Percentiles rank a stretch among this genome's conserved stretches.
phyloP scores from a whole-genome alignment of 2,797 vertebrate genomes.

The Mionectes olivaceus region DNA sequence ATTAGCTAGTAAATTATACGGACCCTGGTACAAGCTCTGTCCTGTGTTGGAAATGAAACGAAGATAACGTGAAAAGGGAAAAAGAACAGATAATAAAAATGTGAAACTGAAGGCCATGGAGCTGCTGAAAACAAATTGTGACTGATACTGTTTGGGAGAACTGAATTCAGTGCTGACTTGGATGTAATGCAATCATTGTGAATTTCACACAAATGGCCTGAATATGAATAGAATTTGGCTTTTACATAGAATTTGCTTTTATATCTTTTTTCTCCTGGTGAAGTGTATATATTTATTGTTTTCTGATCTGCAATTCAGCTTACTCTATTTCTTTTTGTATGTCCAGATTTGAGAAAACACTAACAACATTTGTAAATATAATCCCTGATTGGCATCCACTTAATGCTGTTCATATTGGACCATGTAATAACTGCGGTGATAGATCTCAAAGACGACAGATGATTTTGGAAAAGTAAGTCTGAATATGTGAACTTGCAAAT shows the following conservation, averaged over 20 bases:
- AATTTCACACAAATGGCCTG: not conserved
- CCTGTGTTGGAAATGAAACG: not conserved
- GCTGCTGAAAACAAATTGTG: not conserved
- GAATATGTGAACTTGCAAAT: not conserved
- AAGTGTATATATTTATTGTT: not conserved
- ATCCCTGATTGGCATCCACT: slow-evolving; percentile 89
- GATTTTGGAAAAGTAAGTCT: slow-evolving; percentile 86
- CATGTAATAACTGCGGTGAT: slow-evolving; percentile 84
- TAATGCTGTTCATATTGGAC: slow-evolving; percentile 81
- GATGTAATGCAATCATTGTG: not conserved
- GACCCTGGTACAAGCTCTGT: not conserved
- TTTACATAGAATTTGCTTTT: not conserved
- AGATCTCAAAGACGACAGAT: slow-evolving; percentile 85
- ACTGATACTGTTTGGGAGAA: not conserved
- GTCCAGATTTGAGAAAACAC: slow-evolving; percentile 81
- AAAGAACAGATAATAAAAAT: not conserved
- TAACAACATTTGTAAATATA: slow-evolving; percentile 88
- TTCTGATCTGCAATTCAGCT: not conserved
- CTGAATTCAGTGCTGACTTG: not conserved
- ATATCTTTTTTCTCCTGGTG: not conserved
- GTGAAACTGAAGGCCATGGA: not conserved
- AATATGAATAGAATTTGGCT: not conserved
- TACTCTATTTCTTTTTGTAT: not conserved
- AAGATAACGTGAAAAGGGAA: not conserved
- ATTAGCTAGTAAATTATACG: not conserved